Conservation (phyloP, 1,140 invertebrate species). For the Pogonomyrmex californicus region DNA sequence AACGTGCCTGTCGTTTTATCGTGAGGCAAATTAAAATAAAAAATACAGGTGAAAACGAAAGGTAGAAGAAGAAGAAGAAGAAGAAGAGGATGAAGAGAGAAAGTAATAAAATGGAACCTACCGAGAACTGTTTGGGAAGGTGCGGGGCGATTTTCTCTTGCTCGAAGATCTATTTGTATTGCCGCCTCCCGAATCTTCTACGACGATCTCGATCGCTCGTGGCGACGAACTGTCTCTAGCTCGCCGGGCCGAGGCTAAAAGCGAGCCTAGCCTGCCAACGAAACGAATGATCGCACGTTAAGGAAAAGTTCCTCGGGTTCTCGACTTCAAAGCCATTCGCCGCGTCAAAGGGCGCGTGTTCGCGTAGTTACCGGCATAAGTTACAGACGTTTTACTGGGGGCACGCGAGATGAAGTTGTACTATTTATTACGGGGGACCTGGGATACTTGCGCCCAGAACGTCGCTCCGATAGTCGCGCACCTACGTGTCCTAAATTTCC, state of each 20-base stretch:
- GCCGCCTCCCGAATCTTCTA: not conserved
- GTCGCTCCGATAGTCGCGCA: constrained; percentile 24
- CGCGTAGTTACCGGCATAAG: constrained; percentile 47
- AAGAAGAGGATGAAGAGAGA: not conserved
- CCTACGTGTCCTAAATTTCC: constrained; percentile 39
- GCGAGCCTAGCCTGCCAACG: constrained; percentile 49
- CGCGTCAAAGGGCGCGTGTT: constrained; percentile 48
- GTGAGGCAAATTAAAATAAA: not conserved
- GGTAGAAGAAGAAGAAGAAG: too few species aligned
- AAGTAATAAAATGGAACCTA: not conserved
- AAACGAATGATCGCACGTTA: constrained; percentile 56
- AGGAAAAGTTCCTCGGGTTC: constrained; percentile 18
- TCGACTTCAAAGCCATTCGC: constrained; percentile 62
- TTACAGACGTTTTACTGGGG: constrained; percentile 56
- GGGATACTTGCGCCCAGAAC: not conserved
- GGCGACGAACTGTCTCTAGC: not conserved
- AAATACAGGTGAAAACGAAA: not conserved
- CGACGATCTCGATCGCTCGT: constrained; percentile 4
- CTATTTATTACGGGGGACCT: constrained; percentile 57
- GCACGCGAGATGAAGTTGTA: constrained; percentile 56
- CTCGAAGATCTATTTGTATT: constrained; percentile 29
- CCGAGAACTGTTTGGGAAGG: not conserved
- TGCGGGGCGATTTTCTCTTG: not conserved
- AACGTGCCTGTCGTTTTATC: not conserved
- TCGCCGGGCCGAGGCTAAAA: constrained; percentile 30